A percentile compares a stretch with the other conserved stretches of the same genome.
Evolutionary conservation across 1,140 invertebrate genomes (phyloP).

Genomic region (Chlorops oryzae): DNA sequence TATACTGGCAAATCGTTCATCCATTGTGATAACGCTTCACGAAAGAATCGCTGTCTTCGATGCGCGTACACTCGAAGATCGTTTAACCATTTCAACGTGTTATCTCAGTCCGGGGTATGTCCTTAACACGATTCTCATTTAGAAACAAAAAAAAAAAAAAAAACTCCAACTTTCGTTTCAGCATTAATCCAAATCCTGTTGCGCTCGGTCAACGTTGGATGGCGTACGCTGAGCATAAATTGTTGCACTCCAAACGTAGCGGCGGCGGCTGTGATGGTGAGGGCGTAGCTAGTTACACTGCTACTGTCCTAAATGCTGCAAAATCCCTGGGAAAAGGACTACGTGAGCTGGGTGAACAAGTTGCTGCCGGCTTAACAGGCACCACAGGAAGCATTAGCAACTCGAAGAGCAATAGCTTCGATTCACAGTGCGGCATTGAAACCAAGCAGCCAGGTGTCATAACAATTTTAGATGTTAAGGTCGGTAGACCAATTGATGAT

Average conservation of each 20-base stretch:
- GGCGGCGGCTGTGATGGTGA: slow-evolving; percentile 75
- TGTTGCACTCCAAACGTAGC: slow-evolving; percentile 74
- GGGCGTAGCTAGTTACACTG: slow-evolving; percentile 85
- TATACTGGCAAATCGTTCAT: slow-evolving; percentile 74
- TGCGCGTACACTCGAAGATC: slow-evolving; percentile 78
- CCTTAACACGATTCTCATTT: background rate
- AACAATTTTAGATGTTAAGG: slow-evolving; percentile 81
- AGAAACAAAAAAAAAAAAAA: background rate
- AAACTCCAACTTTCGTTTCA: slow-evolving; percentile 45
- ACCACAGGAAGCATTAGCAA: slow-evolving; percentile 41
- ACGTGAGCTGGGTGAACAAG: slow-evolving; percentile 85
- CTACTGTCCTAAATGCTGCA: slow-evolving; percentile 89
- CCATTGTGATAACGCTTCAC: slow-evolving; percentile 78
- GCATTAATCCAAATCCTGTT: slow-evolving; percentile 80
- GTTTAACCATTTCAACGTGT: slow-evolving; percentile 80
- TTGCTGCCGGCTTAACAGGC: slow-evolving; percentile 78
- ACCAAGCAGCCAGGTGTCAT: slow-evolving; percentile 77
- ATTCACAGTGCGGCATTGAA: slow-evolving; percentile 49
- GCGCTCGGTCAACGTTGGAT: slow-evolving; percentile 77
- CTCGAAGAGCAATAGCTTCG: slow-evolving; percentile 46
- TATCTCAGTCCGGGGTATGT: slow-evolving; percentile 66
- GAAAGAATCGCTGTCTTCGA: slow-evolving; percentile 90
- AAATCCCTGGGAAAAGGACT: slow-evolving; percentile 83
- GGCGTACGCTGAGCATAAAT: slow-evolving; percentile 77
- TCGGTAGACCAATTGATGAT: slow-evolving; percentile 27